Base-by-base conservation (phyloP, 2,113 vertebrate species). In the Zeus faber region DNA sequence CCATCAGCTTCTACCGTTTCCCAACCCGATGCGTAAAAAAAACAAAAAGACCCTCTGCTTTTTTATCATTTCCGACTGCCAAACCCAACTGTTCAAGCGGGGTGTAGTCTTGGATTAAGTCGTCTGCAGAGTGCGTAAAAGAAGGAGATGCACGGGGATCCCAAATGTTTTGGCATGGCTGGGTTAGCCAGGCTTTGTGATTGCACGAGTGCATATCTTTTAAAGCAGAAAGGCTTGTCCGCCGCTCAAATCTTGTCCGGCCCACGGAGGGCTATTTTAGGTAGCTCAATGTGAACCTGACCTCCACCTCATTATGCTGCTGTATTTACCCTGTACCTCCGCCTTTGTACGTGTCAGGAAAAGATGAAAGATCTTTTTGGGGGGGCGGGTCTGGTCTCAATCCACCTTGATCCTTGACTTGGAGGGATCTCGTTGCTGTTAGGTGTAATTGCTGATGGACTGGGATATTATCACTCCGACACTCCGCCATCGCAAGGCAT, bases 151-250 rank as follows among this genome's bases (percentile, higher is more conserved):
- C 78, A 76, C 84, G 81, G 79, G 82, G 79, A 70, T 51, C 49
- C 68, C 51, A 77, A 83, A 78, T 81, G 75, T 65, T 61, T 50
- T 65, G n/a, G 13, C 72, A 65, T 58, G 77, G 75, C 57, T 62
- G 35, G 57, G 46, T 63, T 63, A 72, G 60, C 72, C 54, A 14
- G 56, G 67, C 71, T 79, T 81, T 83, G 79, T 72, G 79, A 72
- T 79, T 50, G 65, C 63, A 70, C 39, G 79, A 80, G 76, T 83
- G 78, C 62, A 35, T 33, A 33, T 54, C 67, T 81, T 82, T 71
- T n/a, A 75, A 82, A 84, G 85, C 86, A 76, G 74, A 85, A 85
- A 87, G 63, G 59, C 81, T 64, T 86, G 83, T 86, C n/a, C n/a
- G n/a, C n/a, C n/a, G n/a, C n/a, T n/a, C n/a, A n/a, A n/a, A n/a